Percentiles rank a stretch among this genome's conserved stretches.
These are phyloP conservation scores for Haliclona indistincta DNA, from an alignment of 37 sponge, comb jelly and placozoan genomes.

Conservation along the genomic window DNA sequence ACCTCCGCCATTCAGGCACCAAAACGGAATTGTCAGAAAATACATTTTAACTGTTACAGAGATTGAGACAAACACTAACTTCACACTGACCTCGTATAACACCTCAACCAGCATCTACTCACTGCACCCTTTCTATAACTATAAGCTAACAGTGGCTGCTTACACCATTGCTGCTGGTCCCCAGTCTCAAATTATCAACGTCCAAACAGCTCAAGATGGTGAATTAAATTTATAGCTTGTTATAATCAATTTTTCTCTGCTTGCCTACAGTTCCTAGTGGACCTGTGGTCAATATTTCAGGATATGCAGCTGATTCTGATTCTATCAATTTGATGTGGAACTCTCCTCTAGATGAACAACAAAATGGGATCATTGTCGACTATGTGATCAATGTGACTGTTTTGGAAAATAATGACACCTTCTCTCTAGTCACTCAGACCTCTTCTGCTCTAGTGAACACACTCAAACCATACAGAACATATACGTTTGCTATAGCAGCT, in stretches of 20 bases:
- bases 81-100: neutral
- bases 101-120: neutral
- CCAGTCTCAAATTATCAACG: neutral
- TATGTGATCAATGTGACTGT: constrained; percentile 18
- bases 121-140: constrained; percentile 47
- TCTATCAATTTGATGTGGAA: constrained; percentile 20
- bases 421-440: neutral
- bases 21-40: constrained; percentile 37
- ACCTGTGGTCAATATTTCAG: constrained; percentile 1
- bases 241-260: neutral
- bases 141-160: constrained; percentile 35
- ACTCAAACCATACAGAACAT: constrained; percentile 4
- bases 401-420: neutral
- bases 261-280: constrained; percentile 14
- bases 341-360: constrained; percentile 1
- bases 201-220: constrained; percentile 27
- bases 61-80: constrained; percentile 3
- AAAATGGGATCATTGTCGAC: constrained; percentile 22
- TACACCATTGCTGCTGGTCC: constrained; percentile 40
- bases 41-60: constrained; percentile 15
- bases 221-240: neutral
- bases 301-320: neutral
- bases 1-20: neutral
- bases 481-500: constrained; percentile 6
- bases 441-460: neutral